Percentiles rank a stretch among this genome's conserved stretches.
Evolutionary conservation across 2,888 invertebrate species (phyloP).

Genomic region (Megastigmus dorsalis): DNA sequence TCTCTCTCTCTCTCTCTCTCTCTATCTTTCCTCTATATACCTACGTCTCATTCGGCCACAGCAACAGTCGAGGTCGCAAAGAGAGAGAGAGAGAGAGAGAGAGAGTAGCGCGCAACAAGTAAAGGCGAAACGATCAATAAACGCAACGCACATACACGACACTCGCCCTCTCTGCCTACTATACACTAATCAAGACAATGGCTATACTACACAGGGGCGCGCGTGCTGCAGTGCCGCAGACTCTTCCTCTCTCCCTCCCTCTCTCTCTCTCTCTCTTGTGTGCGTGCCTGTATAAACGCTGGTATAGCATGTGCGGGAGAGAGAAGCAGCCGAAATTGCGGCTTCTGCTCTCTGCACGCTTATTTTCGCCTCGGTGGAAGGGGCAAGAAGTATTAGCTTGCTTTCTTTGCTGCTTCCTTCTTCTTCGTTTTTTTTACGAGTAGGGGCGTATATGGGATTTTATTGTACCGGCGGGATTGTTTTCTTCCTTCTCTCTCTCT

Average conservation of each 20-base stretch:
- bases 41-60: not conserved
- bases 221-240: slow-evolving; percentile 3
- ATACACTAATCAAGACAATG: slow-evolving; percentile 37
- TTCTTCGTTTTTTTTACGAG: slow-evolving; percentile 37
- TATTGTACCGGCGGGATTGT: slow-evolving; percentile 42
- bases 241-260: not conserved
- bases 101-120: slow-evolving; percentile 73
- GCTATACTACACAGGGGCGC: not conserved
- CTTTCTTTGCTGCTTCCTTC: not conserved
- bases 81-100: no score
- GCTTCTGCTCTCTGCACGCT: not conserved
- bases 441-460: slow-evolving; percentile 30
- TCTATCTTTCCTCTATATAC: no score
- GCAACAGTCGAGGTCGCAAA: no score
- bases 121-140: slow-evolving; percentile 66
- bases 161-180: slow-evolving; percentile 29
- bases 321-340: slow-evolving; percentile 31
- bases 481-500: not conserved
- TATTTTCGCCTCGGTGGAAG: not conserved
- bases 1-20: not conserved
- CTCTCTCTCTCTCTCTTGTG: not conserved
- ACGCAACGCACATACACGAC: slow-evolving; percentile 59
- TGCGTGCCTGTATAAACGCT: no score
- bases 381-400: slow-evolving; percentile 18
- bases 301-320: no score